Evolutionary conservation across 2,888 invertebrate species (phyloP).

Genomic region (Troides oblongomaculatus): DNA sequence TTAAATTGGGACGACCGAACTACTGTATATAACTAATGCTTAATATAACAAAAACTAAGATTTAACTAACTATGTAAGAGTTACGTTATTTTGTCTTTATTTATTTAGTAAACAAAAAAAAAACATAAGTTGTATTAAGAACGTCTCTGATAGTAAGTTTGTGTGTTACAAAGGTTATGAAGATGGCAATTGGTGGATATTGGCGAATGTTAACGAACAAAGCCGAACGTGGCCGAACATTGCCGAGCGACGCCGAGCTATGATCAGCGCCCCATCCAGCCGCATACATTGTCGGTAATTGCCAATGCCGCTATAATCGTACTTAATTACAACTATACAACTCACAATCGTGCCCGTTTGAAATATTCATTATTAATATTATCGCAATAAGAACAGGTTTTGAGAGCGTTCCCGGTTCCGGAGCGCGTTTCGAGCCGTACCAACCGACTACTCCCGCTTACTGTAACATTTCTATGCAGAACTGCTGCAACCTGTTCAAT

Average conservation of each 20-base stretch:
- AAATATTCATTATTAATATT: constrained; percentile 74
- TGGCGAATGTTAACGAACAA: not conserved
- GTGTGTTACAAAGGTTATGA: not conserved
- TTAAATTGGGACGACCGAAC: no score
- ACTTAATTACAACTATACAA: constrained; percentile 74
- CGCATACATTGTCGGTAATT: constrained; percentile 63
- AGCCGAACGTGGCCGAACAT: not conserved
- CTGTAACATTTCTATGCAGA: constrained; percentile 34
- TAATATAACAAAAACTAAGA: no score
- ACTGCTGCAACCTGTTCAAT: constrained; percentile 3
- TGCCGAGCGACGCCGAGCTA: not conserved
- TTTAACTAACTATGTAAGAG: no score
- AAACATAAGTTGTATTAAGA: no score
- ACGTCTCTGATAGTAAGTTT: not conserved
- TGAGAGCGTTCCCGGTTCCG: constrained; percentile 27
- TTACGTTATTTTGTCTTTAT: no score
- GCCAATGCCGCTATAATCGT: constrained; percentile 68
- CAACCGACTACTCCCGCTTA: constrained; percentile 40
- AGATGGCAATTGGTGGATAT: not conserved
- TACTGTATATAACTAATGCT: no score
- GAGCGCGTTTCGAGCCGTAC: constrained; percentile 32
- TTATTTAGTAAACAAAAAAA: no score
- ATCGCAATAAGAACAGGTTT: constrained; percentile 70
- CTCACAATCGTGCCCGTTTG: constrained; percentile 70
- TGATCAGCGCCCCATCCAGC: not conserved